Base-by-base conservation (phyloP, 2,797 vertebrate species). In the Mus spretus region DNA sequence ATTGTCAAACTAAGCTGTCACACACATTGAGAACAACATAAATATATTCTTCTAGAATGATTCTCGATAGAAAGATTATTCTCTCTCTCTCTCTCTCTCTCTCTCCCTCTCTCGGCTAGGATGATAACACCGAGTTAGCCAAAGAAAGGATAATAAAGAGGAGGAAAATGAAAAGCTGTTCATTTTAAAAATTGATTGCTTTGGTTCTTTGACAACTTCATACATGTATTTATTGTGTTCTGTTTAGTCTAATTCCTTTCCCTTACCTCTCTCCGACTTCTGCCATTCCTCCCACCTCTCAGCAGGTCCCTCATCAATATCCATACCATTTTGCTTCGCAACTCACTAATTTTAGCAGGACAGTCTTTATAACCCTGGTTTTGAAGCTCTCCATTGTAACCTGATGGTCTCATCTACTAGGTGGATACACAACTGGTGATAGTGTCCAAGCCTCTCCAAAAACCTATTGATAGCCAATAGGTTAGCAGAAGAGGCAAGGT, bases 11-110 rank as follows among this genome's bases (percentile, higher is more conserved):
- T 83, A 85, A 90, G 22, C 9, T 12, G 34, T 63, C 84, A 75
- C 9, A 6, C n/a, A 65, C 28, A 55, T 96, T 95, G 70, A 61
- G 83, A 82, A 70, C 40, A 57, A 87, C 92, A 75, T 44, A 31
- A 93, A 85, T 79, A 63, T n/a, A 75, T 9, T 75, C 14, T 12
- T 55, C 65, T 83, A 53, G 26, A 59, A 57, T 89, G 31, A 47
- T 75, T 86, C 89, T 89, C 26, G 77, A 72, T 78, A 15, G n/a
- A 57, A 91, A 72, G 14, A 47, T 24, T 47, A 17, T 50, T 50
- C 67, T 82, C 53, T 65, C 7, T 14, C 50, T 83, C 7, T 19
- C n/a, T 4, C 50, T 83, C 7, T 19, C n/a, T 4, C 50, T 83
- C 7, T 19, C n/a, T 19, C n/a, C 3, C 28, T 4, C 53, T 80